A percentile compares a stretch with the other conserved stretches of the same genome.
phyloP scores from a whole-genome alignment of 1,140 invertebrate species.

The Drosophila eugracilis region DNA sequence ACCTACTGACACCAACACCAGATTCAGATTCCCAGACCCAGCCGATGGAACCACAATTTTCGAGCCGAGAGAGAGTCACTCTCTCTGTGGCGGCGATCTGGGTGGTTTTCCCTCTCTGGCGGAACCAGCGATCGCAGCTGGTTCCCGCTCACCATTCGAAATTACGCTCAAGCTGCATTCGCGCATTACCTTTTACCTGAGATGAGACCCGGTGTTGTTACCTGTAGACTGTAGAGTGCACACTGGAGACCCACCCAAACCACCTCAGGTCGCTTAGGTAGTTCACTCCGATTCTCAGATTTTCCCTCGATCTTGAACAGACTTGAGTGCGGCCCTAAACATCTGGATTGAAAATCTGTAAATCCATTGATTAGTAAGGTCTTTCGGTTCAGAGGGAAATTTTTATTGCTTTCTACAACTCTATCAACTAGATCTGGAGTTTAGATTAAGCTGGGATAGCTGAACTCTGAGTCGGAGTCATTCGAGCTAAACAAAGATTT shows the following conservation, averaged over 20 bases:
- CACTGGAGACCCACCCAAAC: slow-evolving; percentile 1
- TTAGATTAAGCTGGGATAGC: slow-evolving; percentile 1
- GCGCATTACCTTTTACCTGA: slow-evolving; percentile 48
- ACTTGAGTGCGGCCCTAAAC: slow-evolving; percentile 18
- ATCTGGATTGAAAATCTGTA: slow-evolving; percentile 32
- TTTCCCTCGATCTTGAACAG: slow-evolving; percentile 20
- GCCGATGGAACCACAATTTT: slow-evolving; percentile 3
- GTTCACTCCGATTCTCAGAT: slow-evolving; percentile 6
- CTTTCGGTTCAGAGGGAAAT: slow-evolving; percentile 1
- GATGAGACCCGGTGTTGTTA: slow-evolving; percentile 15
- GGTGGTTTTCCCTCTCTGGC: slow-evolving; percentile 18
- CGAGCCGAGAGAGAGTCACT: slow-evolving; percentile 11
- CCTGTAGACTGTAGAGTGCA: slow-evolving; percentile 3
- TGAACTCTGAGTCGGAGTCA: not conserved
- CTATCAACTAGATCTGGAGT: slow-evolving; percentile 30
- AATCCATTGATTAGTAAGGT: slow-evolving; percentile 40
- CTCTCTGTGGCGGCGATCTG: slow-evolving; percentile 9
- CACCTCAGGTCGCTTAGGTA: slow-evolving; percentile 24
- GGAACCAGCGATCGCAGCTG: slow-evolving; percentile 67
- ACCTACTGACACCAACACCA: slow-evolving; percentile 61
- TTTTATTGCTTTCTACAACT: slow-evolving; percentile 64
- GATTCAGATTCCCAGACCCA: slow-evolving; percentile 14
- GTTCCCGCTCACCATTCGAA: slow-evolving; percentile 58
- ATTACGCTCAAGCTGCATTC: slow-evolving; percentile 67
- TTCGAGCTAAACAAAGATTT: slow-evolving; percentile 9